A percentile compares a stretch with the other conserved stretches of the same genome.
These are phyloP conservation scores for Ditula angustiorana DNA, from an alignment of 2,888 invertebrate genomes.

Conservation along the genomic window DNA sequence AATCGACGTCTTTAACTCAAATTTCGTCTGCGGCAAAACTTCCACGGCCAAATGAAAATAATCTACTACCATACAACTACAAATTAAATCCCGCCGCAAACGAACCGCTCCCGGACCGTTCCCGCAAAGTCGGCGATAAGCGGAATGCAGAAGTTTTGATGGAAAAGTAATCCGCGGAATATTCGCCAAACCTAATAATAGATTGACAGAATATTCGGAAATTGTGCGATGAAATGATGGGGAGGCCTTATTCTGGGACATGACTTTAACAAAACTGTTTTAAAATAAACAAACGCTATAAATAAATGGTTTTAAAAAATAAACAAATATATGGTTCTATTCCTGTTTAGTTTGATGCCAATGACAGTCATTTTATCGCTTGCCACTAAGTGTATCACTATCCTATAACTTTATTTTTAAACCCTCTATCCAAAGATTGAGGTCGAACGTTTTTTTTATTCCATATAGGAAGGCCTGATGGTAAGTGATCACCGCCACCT, in stretches of 20 bases:
- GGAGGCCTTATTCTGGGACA: constrained; percentile 16
- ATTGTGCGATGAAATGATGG: constrained; percentile 43
- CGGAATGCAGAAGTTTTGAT: constrained; percentile 42
- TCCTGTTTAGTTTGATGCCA: too few species aligned
- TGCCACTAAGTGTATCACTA: too few species aligned
- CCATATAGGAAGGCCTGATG: too few species aligned
- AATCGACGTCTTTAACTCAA: neutral
- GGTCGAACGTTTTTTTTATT: too few species aligned
- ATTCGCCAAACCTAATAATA: constrained; percentile 46
- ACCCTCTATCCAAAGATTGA: too few species aligned
- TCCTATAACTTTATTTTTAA: too few species aligned
- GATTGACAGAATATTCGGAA: constrained; percentile 57
- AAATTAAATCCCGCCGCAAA: constrained; percentile 9
- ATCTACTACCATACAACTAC: neutral
- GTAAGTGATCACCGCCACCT: too few species aligned
- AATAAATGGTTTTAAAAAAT: too few species aligned
- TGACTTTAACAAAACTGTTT: neutral
- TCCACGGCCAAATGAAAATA: neutral
- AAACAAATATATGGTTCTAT: too few species aligned
- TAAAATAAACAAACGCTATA: too few species aligned
- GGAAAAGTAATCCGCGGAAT: constrained; percentile 47
- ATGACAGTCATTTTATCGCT: too few species aligned
- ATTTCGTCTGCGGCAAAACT: neutral
- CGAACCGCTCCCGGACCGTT: constrained; percentile 2
- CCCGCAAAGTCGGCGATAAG: constrained; percentile 20